Conservation (phyloP, 2,113 vertebrate species). For the Salvator merianae region DNA sequence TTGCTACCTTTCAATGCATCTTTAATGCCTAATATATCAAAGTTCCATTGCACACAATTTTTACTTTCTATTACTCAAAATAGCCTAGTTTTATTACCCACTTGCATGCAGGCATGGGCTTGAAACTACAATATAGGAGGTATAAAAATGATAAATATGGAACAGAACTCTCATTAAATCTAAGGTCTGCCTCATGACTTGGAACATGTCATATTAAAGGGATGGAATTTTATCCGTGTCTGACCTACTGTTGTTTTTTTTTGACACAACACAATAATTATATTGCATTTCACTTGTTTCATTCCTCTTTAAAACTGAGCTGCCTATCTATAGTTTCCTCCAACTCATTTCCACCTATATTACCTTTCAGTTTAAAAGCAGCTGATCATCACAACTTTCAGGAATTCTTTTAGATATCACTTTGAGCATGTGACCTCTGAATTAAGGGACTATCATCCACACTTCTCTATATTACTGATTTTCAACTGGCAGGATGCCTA, state of each 20-base stretch:
- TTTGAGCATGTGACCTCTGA: not conserved
- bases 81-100: not conserved
- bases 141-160: conserved; percentile 9
- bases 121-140: not conserved
- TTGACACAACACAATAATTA: not conserved
- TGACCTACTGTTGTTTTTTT: not conserved
- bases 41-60: not conserved
- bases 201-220: not conserved
- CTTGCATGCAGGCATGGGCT: not conserved
- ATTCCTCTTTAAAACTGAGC: not conserved
- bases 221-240: not conserved
- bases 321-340: not conserved
- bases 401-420: not conserved
- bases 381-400: not conserved
- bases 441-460: not conserved
- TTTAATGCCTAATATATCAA: not conserved
- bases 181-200: not conserved
- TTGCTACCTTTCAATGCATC: not conserved
- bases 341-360: not conserved
- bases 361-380: not conserved
- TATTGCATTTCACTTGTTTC: not conserved
- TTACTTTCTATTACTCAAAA: not conserved
- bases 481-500: not conserved
- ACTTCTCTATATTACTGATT: not conserved
- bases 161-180: not conserved